These are phyloP conservation scores for Cheilosia impressa DNA, from an alignment of 2,888 invertebrate genomes.

Conservation along the genomic window DNA sequence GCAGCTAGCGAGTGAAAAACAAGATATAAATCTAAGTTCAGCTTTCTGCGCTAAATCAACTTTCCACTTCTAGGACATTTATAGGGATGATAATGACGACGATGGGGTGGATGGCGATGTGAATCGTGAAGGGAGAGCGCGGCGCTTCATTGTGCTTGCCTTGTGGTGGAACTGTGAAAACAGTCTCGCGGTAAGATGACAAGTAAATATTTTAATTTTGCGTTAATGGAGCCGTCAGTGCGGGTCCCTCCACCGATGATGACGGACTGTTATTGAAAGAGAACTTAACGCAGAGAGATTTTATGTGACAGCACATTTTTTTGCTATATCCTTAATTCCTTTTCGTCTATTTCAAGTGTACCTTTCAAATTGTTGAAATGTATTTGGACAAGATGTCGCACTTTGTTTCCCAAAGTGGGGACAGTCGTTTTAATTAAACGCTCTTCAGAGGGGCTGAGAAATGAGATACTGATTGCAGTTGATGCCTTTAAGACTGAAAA, in stretches of 20 bases:
- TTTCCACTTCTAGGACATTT: slow-evolving; percentile 34
- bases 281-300: slow-evolving; percentile 29
- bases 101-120: slow-evolving; percentile 8
- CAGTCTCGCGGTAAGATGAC: slow-evolving; percentile 55
- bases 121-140: slow-evolving; percentile 11
- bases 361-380: slow-evolving; percentile 42
- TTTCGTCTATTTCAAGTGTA: slow-evolving; percentile 25
- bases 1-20: slow-evolving; percentile 51
- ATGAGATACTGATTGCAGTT: slow-evolving; percentile 64
- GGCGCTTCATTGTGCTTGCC: slow-evolving; percentile 6
- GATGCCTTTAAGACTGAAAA: slow-evolving; percentile 30
- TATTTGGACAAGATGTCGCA: slow-evolving; percentile 59
- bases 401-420: slow-evolving; percentile 47
- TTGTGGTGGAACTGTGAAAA: slow-evolving; percentile 27
- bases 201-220: slow-evolving; percentile 75
- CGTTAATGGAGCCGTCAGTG: slow-evolving; percentile 68
- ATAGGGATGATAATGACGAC: slow-evolving; percentile 36
- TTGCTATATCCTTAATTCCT: slow-evolving; percentile 50
- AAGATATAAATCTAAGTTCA: slow-evolving; percentile 71
- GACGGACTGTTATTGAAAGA: slow-evolving; percentile 57
- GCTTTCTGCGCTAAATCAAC: slow-evolving; percentile 65
- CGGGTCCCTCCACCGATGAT: slow-evolving; percentile 36
- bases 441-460: slow-evolving; percentile 51
- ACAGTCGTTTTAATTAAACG: slow-evolving; percentile 66
- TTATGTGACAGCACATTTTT: slow-evolving; percentile 38